Evolutionary conservation across 2,797 vertebrate genomes (phyloP).

Genomic region (Pseudochirops corinnae): DNA sequence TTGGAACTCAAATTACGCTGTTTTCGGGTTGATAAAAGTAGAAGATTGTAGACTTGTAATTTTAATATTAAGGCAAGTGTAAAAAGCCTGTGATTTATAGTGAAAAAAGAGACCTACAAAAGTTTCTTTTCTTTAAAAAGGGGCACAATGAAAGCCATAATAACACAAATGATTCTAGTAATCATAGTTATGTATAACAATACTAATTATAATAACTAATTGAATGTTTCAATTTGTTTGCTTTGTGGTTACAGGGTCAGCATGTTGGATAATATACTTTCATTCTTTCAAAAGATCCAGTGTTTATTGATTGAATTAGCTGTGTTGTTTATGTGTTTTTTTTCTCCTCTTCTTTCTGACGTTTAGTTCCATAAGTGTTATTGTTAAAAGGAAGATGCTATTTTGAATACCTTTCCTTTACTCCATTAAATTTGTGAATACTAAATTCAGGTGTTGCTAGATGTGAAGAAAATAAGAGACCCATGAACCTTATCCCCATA

Average conservation of each 20-base stretch:
- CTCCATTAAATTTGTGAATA: background rate
- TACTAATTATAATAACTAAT: background rate
- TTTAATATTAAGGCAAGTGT: background rate
- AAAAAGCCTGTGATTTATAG: background rate
- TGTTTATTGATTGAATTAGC: background rate
- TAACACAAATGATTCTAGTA: background rate
- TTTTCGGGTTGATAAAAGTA: background rate
- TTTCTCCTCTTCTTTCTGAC: background rate
- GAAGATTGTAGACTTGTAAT: background rate
- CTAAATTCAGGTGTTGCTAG: background rate
- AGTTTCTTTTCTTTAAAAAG: background rate
- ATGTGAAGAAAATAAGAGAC: background rate
- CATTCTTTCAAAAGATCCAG: background rate
- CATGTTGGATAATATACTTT: background rate
- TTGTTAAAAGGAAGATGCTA: conserved; percentile 16
- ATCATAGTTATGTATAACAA: background rate
- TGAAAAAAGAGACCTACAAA: too few relatives aligned
- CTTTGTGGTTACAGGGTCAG: background rate
- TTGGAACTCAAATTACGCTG: background rate
- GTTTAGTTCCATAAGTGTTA: conserved; percentile 25
- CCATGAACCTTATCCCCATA: conserved; percentile 3
- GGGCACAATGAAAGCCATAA: accelerated
- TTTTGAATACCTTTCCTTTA: background rate
- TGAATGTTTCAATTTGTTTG: background rate
- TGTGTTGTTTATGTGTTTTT: background rate